Conservation (phyloP, 2,888 invertebrate genomes). For the Salticus scenicus region DNA sequence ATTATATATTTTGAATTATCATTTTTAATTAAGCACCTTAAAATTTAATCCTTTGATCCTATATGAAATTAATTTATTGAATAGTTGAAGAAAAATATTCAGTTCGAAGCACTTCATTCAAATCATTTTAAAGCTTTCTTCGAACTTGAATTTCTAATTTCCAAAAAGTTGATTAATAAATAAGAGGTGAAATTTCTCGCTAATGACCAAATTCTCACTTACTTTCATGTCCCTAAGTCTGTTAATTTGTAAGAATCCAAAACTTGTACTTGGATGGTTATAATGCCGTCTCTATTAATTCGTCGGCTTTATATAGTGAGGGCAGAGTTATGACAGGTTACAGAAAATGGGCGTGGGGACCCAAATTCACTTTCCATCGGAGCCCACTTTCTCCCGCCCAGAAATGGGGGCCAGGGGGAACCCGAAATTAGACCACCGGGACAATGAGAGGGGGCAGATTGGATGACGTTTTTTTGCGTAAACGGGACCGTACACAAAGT, state of each 20-base stretch:
- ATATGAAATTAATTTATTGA: too few relatives aligned
- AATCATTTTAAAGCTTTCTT: too few relatives aligned
- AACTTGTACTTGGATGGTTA: background rate
- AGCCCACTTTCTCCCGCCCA: slow-evolving; percentile 27
- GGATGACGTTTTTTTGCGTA: slow-evolving; percentile 20
- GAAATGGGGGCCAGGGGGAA: slow-evolving; percentile 51
- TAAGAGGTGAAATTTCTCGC: too few relatives aligned
- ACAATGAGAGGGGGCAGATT: slow-evolving; percentile 50
- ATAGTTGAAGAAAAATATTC: too few relatives aligned
- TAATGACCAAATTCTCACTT: background rate
- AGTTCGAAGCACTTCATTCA: too few relatives aligned
- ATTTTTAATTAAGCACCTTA: too few relatives aligned
- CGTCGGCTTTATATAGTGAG: slow-evolving; percentile 53
- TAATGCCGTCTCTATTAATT: background rate
- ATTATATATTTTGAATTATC: too few relatives aligned
- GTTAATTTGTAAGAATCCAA: background rate
- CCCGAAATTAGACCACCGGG: slow-evolving; percentile 50
- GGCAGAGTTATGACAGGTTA: slow-evolving; percentile 53
- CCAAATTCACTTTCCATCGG: slow-evolving; percentile 35
- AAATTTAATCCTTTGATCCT: too few relatives aligned
- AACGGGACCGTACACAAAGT: slow-evolving; percentile 47
- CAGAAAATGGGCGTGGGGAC: slow-evolving; percentile 61
- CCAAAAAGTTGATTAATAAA: too few relatives aligned
- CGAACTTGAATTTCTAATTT: too few relatives aligned
- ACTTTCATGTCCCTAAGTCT: slow-evolving; percentile 34